Percentiles rank a stretch among this genome's conserved stretches.
These are phyloP conservation scores for Salmo trutta DNA, from an alignment of 2,797 vertebrate genomes.

Conservation along the genomic window DNA sequence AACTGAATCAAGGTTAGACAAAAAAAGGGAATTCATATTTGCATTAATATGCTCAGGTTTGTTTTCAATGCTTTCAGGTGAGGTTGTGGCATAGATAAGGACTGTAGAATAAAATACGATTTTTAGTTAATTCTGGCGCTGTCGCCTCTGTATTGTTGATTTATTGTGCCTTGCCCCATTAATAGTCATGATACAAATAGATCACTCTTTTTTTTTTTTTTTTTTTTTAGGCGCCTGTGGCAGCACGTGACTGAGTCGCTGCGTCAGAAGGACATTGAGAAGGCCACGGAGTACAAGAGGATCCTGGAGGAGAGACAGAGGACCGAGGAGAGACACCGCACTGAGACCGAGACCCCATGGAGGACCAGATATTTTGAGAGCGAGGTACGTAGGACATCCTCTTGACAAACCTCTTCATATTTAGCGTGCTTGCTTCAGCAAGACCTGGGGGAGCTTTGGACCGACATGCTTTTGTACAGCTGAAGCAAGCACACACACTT, in stretches of 20 bases:
- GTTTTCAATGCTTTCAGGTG: no score
- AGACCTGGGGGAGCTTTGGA: no score
- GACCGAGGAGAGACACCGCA: constrained; percentile 87
- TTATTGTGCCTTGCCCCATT: not conserved
- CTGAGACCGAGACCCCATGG: constrained; percentile 87
- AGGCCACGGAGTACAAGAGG: constrained; percentile 94
- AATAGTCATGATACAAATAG: not conserved
- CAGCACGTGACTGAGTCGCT: constrained; percentile 90
- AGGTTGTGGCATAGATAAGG: no score
- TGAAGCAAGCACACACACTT: no score
- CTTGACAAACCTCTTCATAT: constrained; percentile 9
- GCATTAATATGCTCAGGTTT: no score
- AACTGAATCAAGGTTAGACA: constrained; percentile 88
- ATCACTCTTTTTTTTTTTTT: not conserved
- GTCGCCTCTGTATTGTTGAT: not conserved
- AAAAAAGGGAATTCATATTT: not conserved
- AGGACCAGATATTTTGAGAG: constrained; percentile 90
- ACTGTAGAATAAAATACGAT: no score
- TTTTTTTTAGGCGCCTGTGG: constrained; percentile 84
- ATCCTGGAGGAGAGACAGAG: constrained; percentile 91
- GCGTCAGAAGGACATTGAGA: constrained; percentile 90
- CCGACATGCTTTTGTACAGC: no score
- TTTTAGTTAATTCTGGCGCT: no score
- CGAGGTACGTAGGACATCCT: constrained; percentile 77
- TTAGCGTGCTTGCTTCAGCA: no score